Percentiles rank a stretch among this genome's conserved stretches.
Evolutionary conservation across 2,888 invertebrate species (phyloP).

Genomic region (Allolobophora icterica): DNA sequence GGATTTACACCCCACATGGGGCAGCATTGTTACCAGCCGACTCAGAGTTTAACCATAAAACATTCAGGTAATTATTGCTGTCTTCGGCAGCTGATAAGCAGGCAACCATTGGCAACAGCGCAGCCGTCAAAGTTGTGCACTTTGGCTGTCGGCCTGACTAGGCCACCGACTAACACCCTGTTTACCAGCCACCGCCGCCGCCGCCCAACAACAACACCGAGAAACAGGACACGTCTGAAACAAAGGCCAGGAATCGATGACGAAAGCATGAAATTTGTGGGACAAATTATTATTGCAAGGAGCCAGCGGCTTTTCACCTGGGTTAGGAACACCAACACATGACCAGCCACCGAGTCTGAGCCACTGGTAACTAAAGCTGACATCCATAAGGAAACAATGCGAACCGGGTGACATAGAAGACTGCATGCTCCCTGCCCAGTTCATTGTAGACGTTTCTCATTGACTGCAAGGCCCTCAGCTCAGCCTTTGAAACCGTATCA

Average conservation of each 20-base stretch:
- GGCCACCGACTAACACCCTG: not conserved
- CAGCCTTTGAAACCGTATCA: not conserved
- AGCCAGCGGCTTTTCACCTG: not conserved
- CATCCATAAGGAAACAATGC: not conserved
- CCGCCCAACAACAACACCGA: not conserved
- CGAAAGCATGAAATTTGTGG: not conserved
- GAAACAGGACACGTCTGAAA: not conserved
- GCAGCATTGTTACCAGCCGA: slow-evolving; percentile 13
- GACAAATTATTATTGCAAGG: not conserved
- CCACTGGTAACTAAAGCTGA: not conserved
- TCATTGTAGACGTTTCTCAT: not conserved
- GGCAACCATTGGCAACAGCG: not conserved
- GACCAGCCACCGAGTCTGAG: not conserved
- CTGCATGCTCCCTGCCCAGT: not conserved
- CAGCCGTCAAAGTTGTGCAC: not conserved
- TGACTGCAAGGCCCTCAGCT: not conserved
- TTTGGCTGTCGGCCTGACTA: not conserved
- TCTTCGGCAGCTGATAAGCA: slow-evolving; percentile 24
- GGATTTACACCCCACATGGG: not conserved
- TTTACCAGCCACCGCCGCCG: not conserved
- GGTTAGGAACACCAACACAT: not conserved
- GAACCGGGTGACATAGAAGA: not conserved
- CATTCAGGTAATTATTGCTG: slow-evolving; percentile 26
- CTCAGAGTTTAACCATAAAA: slow-evolving; percentile 14
- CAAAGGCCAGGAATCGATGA: slow-evolving; percentile 12